Base-by-base conservation (phyloP, 2,113 vertebrate genomes). In the Candoia aspera region DNA sequence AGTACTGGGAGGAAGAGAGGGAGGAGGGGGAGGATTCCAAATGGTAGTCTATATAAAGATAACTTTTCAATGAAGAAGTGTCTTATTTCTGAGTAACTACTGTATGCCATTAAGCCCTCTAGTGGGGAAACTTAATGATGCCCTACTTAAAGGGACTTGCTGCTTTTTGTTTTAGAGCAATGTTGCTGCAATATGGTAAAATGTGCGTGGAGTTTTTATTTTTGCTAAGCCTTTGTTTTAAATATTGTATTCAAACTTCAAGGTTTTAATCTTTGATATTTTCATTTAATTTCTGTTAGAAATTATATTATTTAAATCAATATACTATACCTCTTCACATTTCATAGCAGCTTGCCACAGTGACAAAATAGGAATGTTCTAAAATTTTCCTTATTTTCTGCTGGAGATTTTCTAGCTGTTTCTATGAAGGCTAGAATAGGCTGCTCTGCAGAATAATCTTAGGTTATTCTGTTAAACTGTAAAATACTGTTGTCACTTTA, bases 381-480 rank as follows among this genome's bases (percentile, higher is more conserved):
- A 19, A 86, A n/a, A 86, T 4, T 8, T 21, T 54, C 29, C 53
- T 86, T 15, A 86, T 57, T n/a, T 57, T 57, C 59, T 64, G 19
- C 8, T 62, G 29, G 4, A 49, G 13, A 29, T 19, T 91, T 90
- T 85, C 93, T 91, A 93, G 87, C 33, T 68, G 6, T 58, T 6
- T 85, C 90, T 93, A 88, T 49, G 5, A 88, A 85, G 29, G n/a
- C n/a, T n/a, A n/a, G n/a, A n/a, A n/a, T n/a, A 88, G 91, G 90
- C 8, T 19, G 0, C 12, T 73, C 60, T 90, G 6, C 29, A 46
- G 57, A 87, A 86, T 68, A 19, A 91, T 93, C 55, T 57, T 26
- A 79, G 13, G 12, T 26, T 29, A 8, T 29, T 60, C 21, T 58
- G 37, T 23, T 84, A 42, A 58, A 58, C 17, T 46, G 33, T 46